These are phyloP conservation scores for Gallinago undulata DNA, from an alignment of 2,113 vertebrate genomes.

Conservation along the genomic window DNA sequence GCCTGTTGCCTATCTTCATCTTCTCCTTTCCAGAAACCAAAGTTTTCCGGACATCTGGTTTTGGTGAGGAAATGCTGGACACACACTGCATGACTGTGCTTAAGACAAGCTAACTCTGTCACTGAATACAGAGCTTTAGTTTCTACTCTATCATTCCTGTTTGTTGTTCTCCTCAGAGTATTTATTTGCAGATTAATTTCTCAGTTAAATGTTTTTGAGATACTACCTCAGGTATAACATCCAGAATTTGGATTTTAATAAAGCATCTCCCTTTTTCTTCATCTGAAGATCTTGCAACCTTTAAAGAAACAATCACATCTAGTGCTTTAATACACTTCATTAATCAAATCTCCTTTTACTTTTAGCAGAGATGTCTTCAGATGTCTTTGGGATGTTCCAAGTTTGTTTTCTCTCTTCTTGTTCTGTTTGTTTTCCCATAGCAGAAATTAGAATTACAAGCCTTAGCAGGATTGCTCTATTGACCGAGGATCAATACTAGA, in stretches of 20 bases:
- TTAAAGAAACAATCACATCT: neutral
- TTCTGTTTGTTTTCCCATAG: neutral
- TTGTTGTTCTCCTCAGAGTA: neutral
- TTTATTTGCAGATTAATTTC: neutral
- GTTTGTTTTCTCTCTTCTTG: neutral
- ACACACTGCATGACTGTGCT: neutral
- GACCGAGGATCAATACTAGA: neutral
- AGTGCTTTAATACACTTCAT: neutral
- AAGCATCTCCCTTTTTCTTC: neutral
- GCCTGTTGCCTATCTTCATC: neutral
- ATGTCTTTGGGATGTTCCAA: neutral
- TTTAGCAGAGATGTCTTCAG: neutral
- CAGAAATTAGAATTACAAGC: neutral
- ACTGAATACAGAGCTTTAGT: neutral
- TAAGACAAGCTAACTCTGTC: neutral
- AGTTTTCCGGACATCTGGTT: neutral
- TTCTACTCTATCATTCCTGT: neutral
- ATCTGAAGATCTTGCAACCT: neutral
- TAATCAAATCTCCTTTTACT: neutral
- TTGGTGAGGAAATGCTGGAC: neutral
- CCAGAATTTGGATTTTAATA: neutral
- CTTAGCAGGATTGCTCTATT: neutral
- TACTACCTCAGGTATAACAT: neutral
- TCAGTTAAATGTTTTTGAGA: neutral
- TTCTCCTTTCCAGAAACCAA: neutral